Evolutionary conservation across 2,797 vertebrate species (phyloP), one percentile per base, ranked within the genome.

Genomic region (Decapterus maruadsi): DNA sequence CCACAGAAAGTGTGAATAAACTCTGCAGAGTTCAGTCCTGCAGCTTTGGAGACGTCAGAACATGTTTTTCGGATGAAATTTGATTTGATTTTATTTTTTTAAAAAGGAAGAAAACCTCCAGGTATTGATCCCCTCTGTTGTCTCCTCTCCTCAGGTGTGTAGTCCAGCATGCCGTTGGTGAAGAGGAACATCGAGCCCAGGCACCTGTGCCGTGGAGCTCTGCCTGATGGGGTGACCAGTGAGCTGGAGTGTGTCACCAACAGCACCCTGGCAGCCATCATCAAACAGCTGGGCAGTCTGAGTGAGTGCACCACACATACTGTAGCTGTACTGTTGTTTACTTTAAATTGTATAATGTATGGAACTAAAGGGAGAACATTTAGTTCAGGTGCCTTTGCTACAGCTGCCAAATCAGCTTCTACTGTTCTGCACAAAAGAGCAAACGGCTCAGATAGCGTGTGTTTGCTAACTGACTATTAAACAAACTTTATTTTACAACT

Each of bases 231-330:
- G 17, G 97, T 98, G 69, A 96, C 96, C 48, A 97, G 96, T 19
- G 97, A 98, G 80, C 90, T 98, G 87, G 97, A 98, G 78, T 98
- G 97, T 51, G 97, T 98, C 77, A 98, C 97, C 90, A 98, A 98
- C 94, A 97, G 96, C 94, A 98, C 96, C 0, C 90, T 98, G 70
- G 96, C 97, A 0, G 97, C 97, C 83, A 96, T 98, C 93, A 97
- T 98, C 92, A 97, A 97, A 61, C 97, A 98, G 92, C 94, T 98
- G 85, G 97, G 97, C 75, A 96, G 97, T 81, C 95, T 98, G 87
- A 98, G 93, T 94, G 83, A 94, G 92, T 91, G 68, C 34, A 16
- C 53, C 3, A 13, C n/a, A 22, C 3, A 11, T 20, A 11, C n/a
- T 9, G 13, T 45, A 45, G 4, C 3, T 12, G 3, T 10, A n/a